Evolutionary conservation across 2,797 vertebrate genomes (phyloP).

Genomic region (Borostomias antarcticus): DNA sequence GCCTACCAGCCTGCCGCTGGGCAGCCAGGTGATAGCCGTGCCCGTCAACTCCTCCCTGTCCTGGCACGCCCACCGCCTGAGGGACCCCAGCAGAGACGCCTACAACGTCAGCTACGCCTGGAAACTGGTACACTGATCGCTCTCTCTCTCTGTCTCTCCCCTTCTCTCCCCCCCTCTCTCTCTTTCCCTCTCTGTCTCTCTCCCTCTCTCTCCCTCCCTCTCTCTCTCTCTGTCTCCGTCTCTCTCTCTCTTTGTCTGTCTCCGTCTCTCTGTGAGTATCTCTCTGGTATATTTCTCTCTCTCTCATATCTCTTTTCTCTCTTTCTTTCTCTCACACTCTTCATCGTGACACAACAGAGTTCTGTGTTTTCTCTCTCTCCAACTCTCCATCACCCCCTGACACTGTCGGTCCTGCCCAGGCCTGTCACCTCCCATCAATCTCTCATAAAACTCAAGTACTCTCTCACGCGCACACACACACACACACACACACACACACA

Average conservation of each 20-base stretch:
- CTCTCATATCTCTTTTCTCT: no score
- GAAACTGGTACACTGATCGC: conserved; percentile 69
- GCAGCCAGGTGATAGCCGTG: conserved; percentile 94
- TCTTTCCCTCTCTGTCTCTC: not conserved
- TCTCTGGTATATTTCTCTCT: no score
- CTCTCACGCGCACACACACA: not conserved
- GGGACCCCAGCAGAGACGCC: conserved; percentile 86
- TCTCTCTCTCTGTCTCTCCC: not conserved
- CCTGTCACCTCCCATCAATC: conserved; percentile 47
- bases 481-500: conserved; percentile 46
- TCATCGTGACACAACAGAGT: no score
- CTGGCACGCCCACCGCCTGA: conserved; percentile 94
- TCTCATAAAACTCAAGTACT: conserved; percentile 39
- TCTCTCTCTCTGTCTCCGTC: no score
- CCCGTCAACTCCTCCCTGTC: conserved; percentile 96
- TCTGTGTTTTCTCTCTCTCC: conserved; percentile 38
- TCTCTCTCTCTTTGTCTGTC: no score
- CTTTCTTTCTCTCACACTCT: no score
- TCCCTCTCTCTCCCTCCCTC: not conserved
- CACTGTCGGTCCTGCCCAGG: conserved; percentile 24
- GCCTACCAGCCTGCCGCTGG: conserved; percentile 88
- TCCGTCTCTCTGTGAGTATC: no score
- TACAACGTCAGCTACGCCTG: conserved; percentile 99
- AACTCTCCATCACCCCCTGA: conserved; percentile 38
- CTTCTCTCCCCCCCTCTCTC: not conserved